A percentile compares a stretch with the other conserved stretches of the same genome.
phyloP scores from a whole-genome alignment of 1,140 invertebrate genomes.

The Harpegnathos saltator region DNA sequence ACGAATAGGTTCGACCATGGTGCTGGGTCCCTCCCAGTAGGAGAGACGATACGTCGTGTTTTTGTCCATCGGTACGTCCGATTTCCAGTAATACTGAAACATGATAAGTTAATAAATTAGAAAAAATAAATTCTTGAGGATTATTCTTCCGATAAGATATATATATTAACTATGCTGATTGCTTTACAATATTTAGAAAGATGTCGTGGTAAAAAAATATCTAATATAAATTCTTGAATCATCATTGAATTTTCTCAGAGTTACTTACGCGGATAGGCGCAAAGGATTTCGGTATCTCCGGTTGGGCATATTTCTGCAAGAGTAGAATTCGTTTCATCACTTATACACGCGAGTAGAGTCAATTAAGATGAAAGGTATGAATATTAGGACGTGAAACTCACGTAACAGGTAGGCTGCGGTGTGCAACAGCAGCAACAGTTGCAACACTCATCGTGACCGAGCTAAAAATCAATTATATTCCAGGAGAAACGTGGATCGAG shows the following conservation, averaged over 20 bases:
- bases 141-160: not conserved
- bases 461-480: conserved; percentile 64
- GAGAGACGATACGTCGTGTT: conserved; percentile 88
- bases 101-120: not conserved
- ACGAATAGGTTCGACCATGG: conserved; percentile 64
- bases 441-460: conserved; percentile 78
- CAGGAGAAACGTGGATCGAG: not conserved
- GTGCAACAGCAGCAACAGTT: conserved; percentile 80
- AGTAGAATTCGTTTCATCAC: not conserved
- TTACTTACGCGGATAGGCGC: conserved; percentile 83
- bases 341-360: not conserved
- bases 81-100: conserved; percentile 84
- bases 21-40: conserved; percentile 84
- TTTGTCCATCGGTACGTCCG: conserved; percentile 86
- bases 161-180: not conserved
- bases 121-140: not conserved
- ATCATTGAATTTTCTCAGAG: not conserved
- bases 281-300: conserved; percentile 86
- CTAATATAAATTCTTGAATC: no score
- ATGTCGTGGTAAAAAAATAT: not conserved
- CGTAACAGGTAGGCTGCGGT: conserved; percentile 69
- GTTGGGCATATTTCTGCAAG: conserved; percentile 87
- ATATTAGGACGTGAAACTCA: conserved; percentile 61
- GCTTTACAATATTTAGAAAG: not conserved
- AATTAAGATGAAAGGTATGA: not conserved